These are phyloP conservation scores for Brevipalpus yothersi DNA, from an alignment of 1,140 invertebrate species.

Conservation along the genomic window DNA sequence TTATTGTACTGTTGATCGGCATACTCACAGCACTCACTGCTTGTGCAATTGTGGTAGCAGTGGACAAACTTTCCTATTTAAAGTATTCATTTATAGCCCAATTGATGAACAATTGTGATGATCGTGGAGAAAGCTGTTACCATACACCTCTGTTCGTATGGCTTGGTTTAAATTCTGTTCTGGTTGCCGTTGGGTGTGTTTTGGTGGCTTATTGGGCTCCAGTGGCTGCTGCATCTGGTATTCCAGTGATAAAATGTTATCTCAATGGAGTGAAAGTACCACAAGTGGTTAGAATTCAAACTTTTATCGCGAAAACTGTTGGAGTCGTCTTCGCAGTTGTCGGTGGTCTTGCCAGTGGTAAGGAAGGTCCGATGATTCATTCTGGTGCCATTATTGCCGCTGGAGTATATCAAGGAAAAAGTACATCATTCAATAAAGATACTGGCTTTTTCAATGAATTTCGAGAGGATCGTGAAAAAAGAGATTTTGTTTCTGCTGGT, in stretches of 20 bases:
- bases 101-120: conserved; percentile 30
- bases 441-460: conserved; percentile 65
- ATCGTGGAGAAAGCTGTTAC: conserved; percentile 37
- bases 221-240: conserved; percentile 82
- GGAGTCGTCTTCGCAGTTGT: conserved; percentile 81
- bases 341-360: conserved; percentile 84
- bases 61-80: conserved; percentile 49
- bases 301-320: conserved; percentile 64
- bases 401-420: conserved; percentile 90
- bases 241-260: conserved; percentile 97
- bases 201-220: conserved; percentile 55
- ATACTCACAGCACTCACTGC: conserved; percentile 77
- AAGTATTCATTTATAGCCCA: conserved; percentile 56
- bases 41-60: conserved; percentile 61
- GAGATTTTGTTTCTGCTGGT: conserved; percentile 93
- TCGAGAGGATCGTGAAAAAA: conserved; percentile 85
- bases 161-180: conserved; percentile 45
- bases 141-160: conserved; percentile 48
- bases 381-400: conserved; percentile 92
- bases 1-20: conserved; percentile 78
- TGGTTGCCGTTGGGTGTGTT: conserved; percentile 51
- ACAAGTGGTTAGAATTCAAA: conserved; percentile 73
- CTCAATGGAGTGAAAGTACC: conserved; percentile 95
- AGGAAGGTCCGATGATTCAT: conserved; percentile 99
- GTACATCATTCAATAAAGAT: conserved; percentile 61